Percentiles rank a stretch among this genome's conserved stretches.
phyloP scores from a whole-genome alignment of 2,797 vertebrate species.

The Lepilemur septentrionalis region DNA sequence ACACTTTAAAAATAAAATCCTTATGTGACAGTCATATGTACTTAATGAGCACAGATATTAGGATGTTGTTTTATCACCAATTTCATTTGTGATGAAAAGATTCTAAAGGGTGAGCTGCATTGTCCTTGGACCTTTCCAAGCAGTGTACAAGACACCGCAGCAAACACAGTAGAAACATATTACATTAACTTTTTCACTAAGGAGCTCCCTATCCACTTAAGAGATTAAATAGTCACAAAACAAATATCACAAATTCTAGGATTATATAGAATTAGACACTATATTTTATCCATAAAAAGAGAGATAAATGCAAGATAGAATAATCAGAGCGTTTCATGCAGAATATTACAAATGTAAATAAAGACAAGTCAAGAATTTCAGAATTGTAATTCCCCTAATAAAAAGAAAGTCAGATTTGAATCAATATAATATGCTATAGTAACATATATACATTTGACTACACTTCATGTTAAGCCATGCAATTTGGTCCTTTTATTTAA shows the following conservation, averaged over 20 bases:
- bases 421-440: not conserved
- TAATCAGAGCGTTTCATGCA: not conserved
- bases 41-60: not conserved
- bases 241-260: not conserved
- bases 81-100: conserved; percentile 30
- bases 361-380: conserved; percentile 28
- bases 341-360: not conserved
- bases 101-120: not conserved
- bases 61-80: not conserved
- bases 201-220: not conserved
- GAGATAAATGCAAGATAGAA: not conserved
- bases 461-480: not conserved
- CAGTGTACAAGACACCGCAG: not conserved
- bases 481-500: not conserved
- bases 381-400: not conserved
- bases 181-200: not conserved
- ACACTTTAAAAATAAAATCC: conserved; percentile 30
- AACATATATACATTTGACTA: not conserved
- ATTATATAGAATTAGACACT: not conserved
- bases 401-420: not conserved
- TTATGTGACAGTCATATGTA: not conserved
- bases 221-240: not conserved
- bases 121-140: conserved; percentile 48
- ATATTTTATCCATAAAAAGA: not conserved
- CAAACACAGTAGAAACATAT: conserved; percentile 29